Evolutionary conservation across 37 sponge, comb jelly and placozoan species (phyloP).

Genomic region (Ianthella basta): DNA sequence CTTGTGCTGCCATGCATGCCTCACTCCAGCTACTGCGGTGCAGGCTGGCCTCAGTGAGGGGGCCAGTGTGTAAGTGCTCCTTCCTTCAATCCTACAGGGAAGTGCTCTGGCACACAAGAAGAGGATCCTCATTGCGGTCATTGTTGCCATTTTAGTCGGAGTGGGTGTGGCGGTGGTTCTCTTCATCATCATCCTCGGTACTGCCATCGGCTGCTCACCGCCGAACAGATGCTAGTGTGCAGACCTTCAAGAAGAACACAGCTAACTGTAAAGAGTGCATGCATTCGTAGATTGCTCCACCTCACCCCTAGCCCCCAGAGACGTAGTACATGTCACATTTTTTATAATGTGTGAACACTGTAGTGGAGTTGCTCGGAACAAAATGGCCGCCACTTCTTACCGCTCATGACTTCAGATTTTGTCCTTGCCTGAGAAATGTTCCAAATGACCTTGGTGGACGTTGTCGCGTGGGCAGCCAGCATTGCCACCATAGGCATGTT

Average conservation of each 20-base stretch:
- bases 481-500: slow-evolving; percentile 22
- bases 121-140: neutral
- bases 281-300: no score
- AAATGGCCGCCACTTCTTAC: no score
- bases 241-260: no score
- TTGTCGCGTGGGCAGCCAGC: slow-evolving; percentile 10
- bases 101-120: neutral
- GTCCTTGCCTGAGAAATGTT: neutral
- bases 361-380: no score
- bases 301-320: no score
- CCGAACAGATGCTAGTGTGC: no score
- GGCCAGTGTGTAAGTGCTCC: neutral
- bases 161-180: neutral
- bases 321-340: no score
- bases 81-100: neutral
- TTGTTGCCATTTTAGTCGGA: neutral
- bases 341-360: no score
- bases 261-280: no score
- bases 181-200: neutral
- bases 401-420: no score
- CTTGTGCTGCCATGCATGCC: neutral
- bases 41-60: neutral
- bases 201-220: neutral
- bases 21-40: neutral
- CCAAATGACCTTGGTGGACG: neutral